phyloP scores from a whole-genome alignment of 1,140 invertebrate species.

The Macrobrachium rosenbergii region DNA sequence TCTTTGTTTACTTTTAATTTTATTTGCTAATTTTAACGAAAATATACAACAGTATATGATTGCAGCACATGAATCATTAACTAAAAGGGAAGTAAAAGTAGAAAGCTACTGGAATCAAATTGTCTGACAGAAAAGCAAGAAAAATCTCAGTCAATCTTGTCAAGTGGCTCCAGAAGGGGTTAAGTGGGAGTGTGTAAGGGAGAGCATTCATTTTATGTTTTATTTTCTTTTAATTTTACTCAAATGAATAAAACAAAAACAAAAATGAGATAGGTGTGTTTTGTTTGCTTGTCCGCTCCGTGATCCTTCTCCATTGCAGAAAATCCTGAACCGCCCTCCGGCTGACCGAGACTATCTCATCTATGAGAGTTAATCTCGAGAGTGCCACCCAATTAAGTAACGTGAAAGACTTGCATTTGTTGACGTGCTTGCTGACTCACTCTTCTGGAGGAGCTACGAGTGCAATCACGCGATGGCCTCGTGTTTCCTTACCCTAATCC shows the following conservation, averaged over 20 bases:
- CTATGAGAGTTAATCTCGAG: constrained; percentile 47
- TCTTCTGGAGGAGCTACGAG: constrained; percentile 16
- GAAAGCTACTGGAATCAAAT: no score
- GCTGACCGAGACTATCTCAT: constrained; percentile 46
- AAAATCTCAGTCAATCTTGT: no score
- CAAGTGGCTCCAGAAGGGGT: no score
- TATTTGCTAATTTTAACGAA: no score
- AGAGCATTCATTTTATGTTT: no score
- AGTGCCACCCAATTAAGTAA: constrained; percentile 39
- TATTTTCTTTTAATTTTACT: not conserved
- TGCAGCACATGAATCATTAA: no score
- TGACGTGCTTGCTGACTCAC: not conserved
- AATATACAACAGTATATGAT: no score
- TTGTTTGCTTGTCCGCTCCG: constrained; percentile 38
- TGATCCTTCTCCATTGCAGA: constrained; percentile 56
- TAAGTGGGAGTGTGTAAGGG: no score
- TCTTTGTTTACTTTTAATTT: no score
- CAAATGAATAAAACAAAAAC: not conserved
- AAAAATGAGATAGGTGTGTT: not conserved
- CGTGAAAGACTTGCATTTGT: constrained; percentile 47
- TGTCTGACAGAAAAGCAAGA: no score
- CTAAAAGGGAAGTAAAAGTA: no score
- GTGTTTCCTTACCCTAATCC: not conserved
- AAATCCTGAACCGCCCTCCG: constrained; percentile 5
- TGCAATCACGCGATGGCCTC: not conserved